A percentile compares a stretch with the other conserved stretches of the same genome.
Conservation (phyloP, 2,888 invertebrate genomes). For the Apotomis capreana region DNA sequence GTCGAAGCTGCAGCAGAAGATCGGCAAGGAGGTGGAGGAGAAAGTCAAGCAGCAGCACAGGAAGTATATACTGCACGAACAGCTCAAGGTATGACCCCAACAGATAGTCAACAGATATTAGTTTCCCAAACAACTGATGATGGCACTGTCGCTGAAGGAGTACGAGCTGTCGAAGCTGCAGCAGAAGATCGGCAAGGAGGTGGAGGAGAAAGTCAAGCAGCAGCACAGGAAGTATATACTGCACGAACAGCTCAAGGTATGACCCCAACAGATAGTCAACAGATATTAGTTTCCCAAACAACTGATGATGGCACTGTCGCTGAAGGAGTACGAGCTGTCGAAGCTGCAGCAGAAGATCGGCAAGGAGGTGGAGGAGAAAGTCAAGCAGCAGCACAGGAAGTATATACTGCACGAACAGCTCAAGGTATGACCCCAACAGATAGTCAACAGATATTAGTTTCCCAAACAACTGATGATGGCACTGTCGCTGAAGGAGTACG, state of each 20-base stretch:
- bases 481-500: conserved; percentile 96
- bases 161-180: conserved; percentile 97
- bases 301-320: conserved; percentile 92
- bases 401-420: conserved; percentile 99
- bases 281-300: conserved; percentile 92
- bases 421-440: conserved; percentile 84
- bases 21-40: conserved; percentile 98
- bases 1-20: conserved; percentile 98
- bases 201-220: conserved; percentile 99
- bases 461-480: conserved; percentile 87
- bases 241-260: conserved; percentile 96
- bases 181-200: conserved; percentile 98
- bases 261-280: not conserved
- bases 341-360: conserved; percentile 99
- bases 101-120: conserved; percentile 59
- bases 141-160: conserved; percentile 97
- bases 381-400: conserved; percentile 98
- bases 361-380: conserved; percentile 98
- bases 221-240: conserved; percentile 99
- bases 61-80: conserved; percentile 98
- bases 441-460: conserved; percentile 15
- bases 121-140: conserved; percentile 95
- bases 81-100: conserved; percentile 92
- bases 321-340: conserved; percentile 97
- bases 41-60: conserved; percentile 99